These are phyloP conservation scores for Ophioderma brevispina DNA, from an alignment of 35 echinoderm and acorn worm genomes.

Conservation along the genomic window DNA sequence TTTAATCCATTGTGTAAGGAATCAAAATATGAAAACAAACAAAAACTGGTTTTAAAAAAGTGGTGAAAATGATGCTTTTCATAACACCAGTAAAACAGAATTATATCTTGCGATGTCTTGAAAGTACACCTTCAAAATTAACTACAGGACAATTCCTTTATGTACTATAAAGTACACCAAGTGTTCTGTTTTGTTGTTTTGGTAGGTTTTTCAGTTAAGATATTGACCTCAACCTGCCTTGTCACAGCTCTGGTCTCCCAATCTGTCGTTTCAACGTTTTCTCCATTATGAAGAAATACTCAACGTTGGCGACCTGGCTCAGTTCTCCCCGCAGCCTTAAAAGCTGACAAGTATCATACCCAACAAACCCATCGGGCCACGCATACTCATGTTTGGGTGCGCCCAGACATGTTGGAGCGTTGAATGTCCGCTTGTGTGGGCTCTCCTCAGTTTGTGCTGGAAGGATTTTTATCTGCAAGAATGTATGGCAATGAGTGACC, in stretches of 20 bases:
- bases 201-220: constrained; percentile 84
- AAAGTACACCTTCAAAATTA: too few relatives aligned
- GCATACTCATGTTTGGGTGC: constrained; percentile 78
- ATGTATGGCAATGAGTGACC: constrained; percentile 46
- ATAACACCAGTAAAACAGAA: too few relatives aligned
- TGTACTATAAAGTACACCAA: too few relatives aligned
- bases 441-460: constrained; percentile 87
- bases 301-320: neutral
- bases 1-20: too few relatives aligned
- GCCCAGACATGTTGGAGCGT: constrained; percentile 84
- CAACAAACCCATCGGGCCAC: constrained; percentile 13
- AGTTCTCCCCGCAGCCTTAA: constrained; percentile 50
- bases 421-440: constrained; percentile 56
- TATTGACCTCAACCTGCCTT: constrained; percentile 82
- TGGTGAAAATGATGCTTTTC: too few relatives aligned
- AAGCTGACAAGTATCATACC: neutral
- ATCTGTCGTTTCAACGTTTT: constrained; percentile 51
- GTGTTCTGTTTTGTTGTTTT: too few relatives aligned
- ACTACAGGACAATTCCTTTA: too few relatives aligned
- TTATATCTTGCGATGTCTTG: too few relatives aligned
- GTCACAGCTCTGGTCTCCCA: constrained; percentile 30
- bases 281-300: constrained; percentile 72
- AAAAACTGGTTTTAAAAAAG: too few relatives aligned
- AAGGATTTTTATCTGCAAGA: constrained; percentile 79
- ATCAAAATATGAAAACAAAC: too few relatives aligned